Conservation (phyloP, 2,113 vertebrate genomes). For the Mobula hypostoma region DNA sequence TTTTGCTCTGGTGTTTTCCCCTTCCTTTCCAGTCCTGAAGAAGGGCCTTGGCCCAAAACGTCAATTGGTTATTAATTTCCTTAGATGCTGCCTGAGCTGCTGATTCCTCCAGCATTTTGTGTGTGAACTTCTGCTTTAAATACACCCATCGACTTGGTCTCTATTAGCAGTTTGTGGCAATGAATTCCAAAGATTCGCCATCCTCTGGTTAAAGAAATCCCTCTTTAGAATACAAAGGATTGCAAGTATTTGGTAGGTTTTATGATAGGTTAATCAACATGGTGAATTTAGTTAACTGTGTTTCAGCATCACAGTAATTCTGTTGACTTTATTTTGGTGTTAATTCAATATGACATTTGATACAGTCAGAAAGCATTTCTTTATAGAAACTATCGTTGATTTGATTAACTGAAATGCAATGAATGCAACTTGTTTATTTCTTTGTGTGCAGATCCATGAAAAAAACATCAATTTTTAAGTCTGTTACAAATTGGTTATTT, state of each 20-base stretch:
- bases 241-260: not conserved
- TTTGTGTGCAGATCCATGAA: not conserved
- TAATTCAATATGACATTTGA: not conserved
- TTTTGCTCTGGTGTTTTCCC: too few relatives aligned
- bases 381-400: not conserved
- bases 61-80: too few relatives aligned
- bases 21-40: too few relatives aligned
- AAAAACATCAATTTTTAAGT: not conserved
- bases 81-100: too few relatives aligned
- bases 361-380: not conserved
- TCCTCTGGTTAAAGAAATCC: too few relatives aligned
- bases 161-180: too few relatives aligned
- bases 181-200: too few relatives aligned
- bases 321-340: not conserved
- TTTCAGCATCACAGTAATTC: not conserved
- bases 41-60: too few relatives aligned
- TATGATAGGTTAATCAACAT: not conserved
- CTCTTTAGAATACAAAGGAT: not conserved
- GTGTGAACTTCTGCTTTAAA: too few relatives aligned
- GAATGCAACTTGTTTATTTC: not conserved
- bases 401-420: not conserved
- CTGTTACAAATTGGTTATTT: not conserved
- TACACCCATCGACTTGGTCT: too few relatives aligned
- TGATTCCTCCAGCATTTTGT: too few relatives aligned
- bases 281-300: not conserved